Conservation (phyloP, 1,140 invertebrate genomes). For the Zelostemma sp. region DNA sequence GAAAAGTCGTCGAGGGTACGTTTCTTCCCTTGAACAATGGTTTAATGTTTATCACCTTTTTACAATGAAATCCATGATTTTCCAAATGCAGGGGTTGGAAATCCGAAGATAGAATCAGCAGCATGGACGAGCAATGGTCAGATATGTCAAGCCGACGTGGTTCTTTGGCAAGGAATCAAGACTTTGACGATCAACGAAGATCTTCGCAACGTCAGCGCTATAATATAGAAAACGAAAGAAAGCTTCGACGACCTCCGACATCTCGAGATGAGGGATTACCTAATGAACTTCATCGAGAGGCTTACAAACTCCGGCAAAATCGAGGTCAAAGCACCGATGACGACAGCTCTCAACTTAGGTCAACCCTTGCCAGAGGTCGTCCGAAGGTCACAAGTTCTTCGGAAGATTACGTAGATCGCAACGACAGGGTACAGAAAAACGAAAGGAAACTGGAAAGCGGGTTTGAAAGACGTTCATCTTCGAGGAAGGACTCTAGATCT, state of each 20-base stretch:
- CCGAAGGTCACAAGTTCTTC: slow-evolving; percentile 60
- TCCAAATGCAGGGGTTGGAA: slow-evolving; percentile 58
- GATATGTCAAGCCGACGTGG: slow-evolving; percentile 41
- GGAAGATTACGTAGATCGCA: slow-evolving; percentile 57
- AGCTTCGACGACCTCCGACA: slow-evolving; percentile 35
- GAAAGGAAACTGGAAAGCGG: slow-evolving; percentile 11
- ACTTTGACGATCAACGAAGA: slow-evolving; percentile 46
- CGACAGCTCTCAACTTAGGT: slow-evolving; percentile 48
- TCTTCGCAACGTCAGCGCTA: slow-evolving; percentile 33
- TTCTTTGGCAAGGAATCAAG: slow-evolving; percentile 28
- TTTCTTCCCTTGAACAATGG: slow-evolving; percentile 10
- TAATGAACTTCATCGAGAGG: slow-evolving; percentile 26
- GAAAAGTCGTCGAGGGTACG: slow-evolving; percentile 57
- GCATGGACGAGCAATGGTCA: slow-evolving; percentile 57
- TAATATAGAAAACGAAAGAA: slow-evolving; percentile 23
- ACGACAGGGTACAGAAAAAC: slow-evolving; percentile 19
- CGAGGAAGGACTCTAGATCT: slow-evolving; percentile 16
- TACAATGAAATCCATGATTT: no score
- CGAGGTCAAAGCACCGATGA: slow-evolving; percentile 60
- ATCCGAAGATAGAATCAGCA: slow-evolving; percentile 59
- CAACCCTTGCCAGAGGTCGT: slow-evolving; percentile 32
- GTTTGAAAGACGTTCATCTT: slow-evolving; percentile 18
- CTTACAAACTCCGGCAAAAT: slow-evolving; percentile 25
- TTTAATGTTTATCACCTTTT: not conserved
- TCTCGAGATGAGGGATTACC: slow-evolving; percentile 33